Base-by-base conservation (phyloP, 2,113 vertebrate genomes). In the Calonectris borealis region DNA sequence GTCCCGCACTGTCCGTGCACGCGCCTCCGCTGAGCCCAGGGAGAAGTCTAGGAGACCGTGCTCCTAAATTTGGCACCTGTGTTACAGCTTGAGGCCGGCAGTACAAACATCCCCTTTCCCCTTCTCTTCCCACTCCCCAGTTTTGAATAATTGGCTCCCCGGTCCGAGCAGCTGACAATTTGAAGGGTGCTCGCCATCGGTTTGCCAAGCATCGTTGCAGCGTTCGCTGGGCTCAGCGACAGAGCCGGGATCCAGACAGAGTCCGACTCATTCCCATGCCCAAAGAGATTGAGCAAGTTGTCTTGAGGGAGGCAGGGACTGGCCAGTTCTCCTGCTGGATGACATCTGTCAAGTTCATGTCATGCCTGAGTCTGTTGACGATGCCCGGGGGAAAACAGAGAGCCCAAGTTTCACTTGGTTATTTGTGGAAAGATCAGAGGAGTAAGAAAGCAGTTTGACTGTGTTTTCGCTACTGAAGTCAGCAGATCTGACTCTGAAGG, bases 241-340 rank as follows among this genome's bases (percentile, higher is more conserved):
- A 65, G 65, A 84, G 52, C 10, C 0, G 0, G 13, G 36, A 25
- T 65, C 20, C 71, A 73, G 64, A 44, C 1, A 0, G 32, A 83
- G 54, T 42, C 27, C 5, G 5, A 26, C 25, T 60, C 12, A 1
- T 51, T 80, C 62, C 32, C 19, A 77, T 1, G 1, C 34, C 51
- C 73, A 26, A 93, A 72, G 46, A 86, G 73, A 78, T 15, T 7
- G 15, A 78, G 54, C 14, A 29, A 69, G 24, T 36, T 79, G 32
- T 18, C 66, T 86, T 38, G 46, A 79, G 49, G 34, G 31, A 92
- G 57, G 55, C 55, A 48, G 16, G 17, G 22, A 71, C 66, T 38
- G 54, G 48, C 34, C 38, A 72, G 55, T 76, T 89, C 49, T 87
- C 38, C 27, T 65, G 18, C 51, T 65, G 83, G 85, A 51, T 76